Evolutionary conservation across 35 echinoderm and acorn worm species (phyloP).

Genomic region (Ptychodera flava): DNA sequence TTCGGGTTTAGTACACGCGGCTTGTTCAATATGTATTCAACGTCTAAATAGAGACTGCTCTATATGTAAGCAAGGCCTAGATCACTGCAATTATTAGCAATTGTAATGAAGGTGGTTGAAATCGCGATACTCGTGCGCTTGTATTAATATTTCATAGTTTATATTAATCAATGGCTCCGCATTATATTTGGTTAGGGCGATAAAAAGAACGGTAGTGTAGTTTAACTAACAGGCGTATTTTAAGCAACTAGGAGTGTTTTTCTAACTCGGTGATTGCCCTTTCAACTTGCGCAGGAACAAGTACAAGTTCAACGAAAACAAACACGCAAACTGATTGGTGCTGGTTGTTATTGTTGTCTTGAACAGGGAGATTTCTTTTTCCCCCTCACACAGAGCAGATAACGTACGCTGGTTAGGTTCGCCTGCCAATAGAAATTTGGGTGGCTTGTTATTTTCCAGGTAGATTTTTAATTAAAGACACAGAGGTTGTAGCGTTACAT

Average conservation of each 20-base stretch:
- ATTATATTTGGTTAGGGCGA: neutral
- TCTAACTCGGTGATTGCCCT: neutral
- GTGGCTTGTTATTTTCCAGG: neutral
- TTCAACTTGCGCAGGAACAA: too few species aligned
- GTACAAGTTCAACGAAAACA: too few species aligned
- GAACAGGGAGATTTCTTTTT: too few species aligned
- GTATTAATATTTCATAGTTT: neutral
- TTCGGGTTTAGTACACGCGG: too few species aligned
- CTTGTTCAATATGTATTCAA: neutral
- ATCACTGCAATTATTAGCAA: neutral
- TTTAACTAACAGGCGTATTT: neutral
- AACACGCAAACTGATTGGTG: too few species aligned
- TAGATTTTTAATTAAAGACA: neutral
- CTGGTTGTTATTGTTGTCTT: too few species aligned
- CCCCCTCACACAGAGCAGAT: too few species aligned
- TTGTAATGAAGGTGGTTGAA: neutral
- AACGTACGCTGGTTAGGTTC: too few species aligned
- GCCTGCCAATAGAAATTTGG: too few species aligned
- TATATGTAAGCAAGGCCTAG: neutral
- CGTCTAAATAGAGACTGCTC: neutral
- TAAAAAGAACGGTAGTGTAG: neutral
- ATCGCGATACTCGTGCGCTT: neutral
- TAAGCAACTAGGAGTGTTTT: neutral
- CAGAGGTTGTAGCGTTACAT: neutral
- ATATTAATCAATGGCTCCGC: neutral